Evolutionary conservation across 2,888 invertebrate genomes (phyloP), one percentile per base, ranked within the genome.

Genomic region (Punctoribates punctum): DNA sequence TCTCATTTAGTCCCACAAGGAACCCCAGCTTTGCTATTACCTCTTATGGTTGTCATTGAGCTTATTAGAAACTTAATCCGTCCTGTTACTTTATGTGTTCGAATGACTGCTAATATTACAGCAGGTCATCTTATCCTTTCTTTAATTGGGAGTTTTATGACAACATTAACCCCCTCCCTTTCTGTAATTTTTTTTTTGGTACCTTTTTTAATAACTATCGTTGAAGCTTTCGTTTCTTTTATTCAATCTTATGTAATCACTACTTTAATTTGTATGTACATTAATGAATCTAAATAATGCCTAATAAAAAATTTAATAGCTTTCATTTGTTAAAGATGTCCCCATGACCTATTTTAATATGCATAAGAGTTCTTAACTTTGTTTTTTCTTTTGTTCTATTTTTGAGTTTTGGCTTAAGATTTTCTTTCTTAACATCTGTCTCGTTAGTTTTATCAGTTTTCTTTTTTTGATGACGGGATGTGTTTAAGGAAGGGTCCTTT

Each of bases 11-110:
- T 90, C 0, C 90, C 90, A 0, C 86, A 88, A 85, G 88, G 89
- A 79, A 89, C 89, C 0, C 90, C 90, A 0, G 81, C 87, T 81
- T 81, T 90, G 81, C 89, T 90, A 85, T 88, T 89, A 38, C n/a
- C n/a, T n/a, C 90, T 90, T 85, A 89, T 90, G 86, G 89, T 90
- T 9, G 83, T 89, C 84, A 90, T 90, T 87, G 90, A 90, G 88
- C 87, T 88, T 51, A 88, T 89, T 84, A 90, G 90, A 81, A 90
- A 90, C 85, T 81, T 89, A 80, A 90, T 90, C 84, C 89, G 89
- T 15, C 89, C 90, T 0, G 85, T 87, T 83, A 90, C 90, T 3
- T 84, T 90, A 85, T 88, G 89, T 0, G 87, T 91, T 77, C 90
- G 90, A 79, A 82, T 90, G 85, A 87, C 88, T 6, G 90, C 90